Evolutionary conservation across 2,113 vertebrate genomes (phyloP).

Genomic region (Motacilla alba): DNA sequence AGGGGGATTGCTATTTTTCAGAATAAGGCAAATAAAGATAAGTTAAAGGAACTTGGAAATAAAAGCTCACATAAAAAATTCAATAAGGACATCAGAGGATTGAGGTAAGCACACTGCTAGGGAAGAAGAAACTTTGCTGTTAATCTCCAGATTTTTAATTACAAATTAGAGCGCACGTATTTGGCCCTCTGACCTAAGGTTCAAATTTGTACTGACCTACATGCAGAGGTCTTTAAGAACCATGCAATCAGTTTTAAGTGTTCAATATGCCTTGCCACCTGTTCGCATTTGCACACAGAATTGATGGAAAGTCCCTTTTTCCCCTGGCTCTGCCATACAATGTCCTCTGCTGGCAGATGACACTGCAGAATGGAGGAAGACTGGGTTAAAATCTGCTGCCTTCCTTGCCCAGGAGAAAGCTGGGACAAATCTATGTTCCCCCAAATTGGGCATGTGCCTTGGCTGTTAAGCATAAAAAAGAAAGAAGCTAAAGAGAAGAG

Average conservation of each 20-base stretch:
- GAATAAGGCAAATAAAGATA: neutral
- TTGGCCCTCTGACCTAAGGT: neutral
- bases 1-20: neutral
- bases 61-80: neutral
- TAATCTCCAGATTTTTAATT: neutral
- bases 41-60: neutral
- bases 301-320: neutral
- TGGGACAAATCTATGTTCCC: neutral
- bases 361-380: neutral
- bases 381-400: neutral
- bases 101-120: neutral
- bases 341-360: neutral
- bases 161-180: neutral
- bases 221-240: neutral
- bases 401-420: neutral
- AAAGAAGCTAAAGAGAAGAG: neutral
- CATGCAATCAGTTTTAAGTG: neutral
- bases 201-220: neutral
- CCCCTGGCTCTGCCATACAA: accelerated
- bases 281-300: neutral
- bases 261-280: neutral
- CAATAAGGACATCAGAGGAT: neutral
- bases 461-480: neutral
- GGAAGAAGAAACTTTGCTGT: neutral
- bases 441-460: neutral